phyloP scores from a whole-genome alignment of 1,140 invertebrate species.

The Monochamus saltuarius region DNA sequence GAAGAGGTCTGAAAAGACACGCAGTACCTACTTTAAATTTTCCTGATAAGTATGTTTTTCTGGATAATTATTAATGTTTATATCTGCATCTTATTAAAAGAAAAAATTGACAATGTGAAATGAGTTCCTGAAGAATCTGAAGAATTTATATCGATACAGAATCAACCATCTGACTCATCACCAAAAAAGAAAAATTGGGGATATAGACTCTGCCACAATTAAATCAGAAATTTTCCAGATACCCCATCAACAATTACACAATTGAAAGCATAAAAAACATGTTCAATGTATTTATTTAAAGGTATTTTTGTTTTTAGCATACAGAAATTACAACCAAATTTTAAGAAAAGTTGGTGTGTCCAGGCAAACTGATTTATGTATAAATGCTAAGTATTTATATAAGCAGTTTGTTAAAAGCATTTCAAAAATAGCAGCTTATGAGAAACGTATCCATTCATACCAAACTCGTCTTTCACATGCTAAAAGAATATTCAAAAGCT shows the following conservation, averaged over 20 bases:
- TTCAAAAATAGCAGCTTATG: not conserved
- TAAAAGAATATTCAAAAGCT: not conserved
- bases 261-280: not conserved
- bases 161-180: not conserved
- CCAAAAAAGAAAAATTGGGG: not conserved
- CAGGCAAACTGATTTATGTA: not conserved
- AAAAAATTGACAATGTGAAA: too few species aligned
- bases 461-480: not conserved
- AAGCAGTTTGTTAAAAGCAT: not conserved
- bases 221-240: not conserved
- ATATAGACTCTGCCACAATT: not conserved
- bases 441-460: not conserved
- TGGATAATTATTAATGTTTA: too few species aligned
- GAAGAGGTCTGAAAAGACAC: not conserved
- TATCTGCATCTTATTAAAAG: too few species aligned
- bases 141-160: not conserved
- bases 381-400: not conserved
- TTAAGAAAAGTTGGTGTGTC: not conserved
- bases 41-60: too few species aligned
- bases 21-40: not conserved
- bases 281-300: slow-evolving; percentile 3
- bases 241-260: not conserved
- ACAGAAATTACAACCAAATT: not conserved
- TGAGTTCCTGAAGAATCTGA: too few species aligned
- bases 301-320: not conserved